Percentiles rank a stretch among this genome's conserved stretches.
Evolutionary conservation across 1,140 invertebrate species (phyloP).

Genomic region (Lethrus apterus): DNA sequence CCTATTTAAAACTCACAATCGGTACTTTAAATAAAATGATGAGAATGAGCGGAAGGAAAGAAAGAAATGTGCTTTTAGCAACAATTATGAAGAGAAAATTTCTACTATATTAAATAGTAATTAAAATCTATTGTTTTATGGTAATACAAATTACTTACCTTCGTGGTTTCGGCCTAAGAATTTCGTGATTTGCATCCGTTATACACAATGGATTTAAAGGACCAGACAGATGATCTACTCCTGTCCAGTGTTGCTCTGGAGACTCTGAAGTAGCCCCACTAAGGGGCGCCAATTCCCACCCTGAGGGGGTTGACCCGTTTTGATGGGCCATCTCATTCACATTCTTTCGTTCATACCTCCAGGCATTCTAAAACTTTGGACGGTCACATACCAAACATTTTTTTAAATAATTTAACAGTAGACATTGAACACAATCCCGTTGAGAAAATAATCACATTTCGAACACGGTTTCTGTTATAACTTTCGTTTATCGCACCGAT

Average conservation of each 20-base stretch:
- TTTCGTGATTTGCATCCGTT: slow-evolving; percentile 71
- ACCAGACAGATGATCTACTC: slow-evolving; percentile 55
- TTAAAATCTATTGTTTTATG: no score
- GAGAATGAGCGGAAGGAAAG: no score
- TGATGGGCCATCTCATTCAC: slow-evolving; percentile 26
- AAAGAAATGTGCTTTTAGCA: no score
- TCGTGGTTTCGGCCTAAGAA: slow-evolving; percentile 77
- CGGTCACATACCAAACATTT: background rate
- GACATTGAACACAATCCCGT: no score
- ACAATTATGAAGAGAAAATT: no score
- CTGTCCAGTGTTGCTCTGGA: slow-evolving; percentile 38
- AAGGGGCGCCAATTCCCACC: slow-evolving; percentile 31
- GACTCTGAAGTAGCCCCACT: slow-evolving; percentile 24
- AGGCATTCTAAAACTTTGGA: slow-evolving; percentile 7
- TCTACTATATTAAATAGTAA: no score
- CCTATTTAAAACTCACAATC: no score
- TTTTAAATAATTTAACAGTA: no score
- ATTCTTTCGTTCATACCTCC: slow-evolving; percentile 9
- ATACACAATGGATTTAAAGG: slow-evolving; percentile 60
- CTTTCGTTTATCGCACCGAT: no score
- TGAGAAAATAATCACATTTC: no score
- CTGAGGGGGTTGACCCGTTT: slow-evolving; percentile 20
- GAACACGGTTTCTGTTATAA: no score
- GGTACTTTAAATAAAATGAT: no score
- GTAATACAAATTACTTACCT: slow-evolving; percentile 51